Evolutionary conservation across 2,797 vertebrate species (phyloP).

Genomic region (Tapera naevia): DNA sequence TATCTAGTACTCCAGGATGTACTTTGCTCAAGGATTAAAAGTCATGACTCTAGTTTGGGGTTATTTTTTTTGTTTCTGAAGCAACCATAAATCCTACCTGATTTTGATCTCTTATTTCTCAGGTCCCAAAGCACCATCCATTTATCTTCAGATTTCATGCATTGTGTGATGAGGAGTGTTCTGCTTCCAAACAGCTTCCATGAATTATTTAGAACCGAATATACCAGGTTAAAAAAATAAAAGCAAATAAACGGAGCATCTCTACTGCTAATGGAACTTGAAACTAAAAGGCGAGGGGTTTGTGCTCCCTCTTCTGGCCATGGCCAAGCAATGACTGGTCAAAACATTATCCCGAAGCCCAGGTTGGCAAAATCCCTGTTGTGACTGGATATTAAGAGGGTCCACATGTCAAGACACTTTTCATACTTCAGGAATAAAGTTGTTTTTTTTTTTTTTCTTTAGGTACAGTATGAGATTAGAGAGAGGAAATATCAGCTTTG

Average conservation of each 20-base stretch:
- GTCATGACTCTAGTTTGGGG: not conserved
- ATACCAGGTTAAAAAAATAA: not conserved
- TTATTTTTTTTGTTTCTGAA: not conserved
- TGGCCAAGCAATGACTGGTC: accelerated
- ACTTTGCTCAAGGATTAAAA: not conserved
- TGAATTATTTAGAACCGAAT: constrained; percentile 41
- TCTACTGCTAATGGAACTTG: not conserved
- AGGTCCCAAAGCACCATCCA: not conserved
- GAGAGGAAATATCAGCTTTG: not conserved
- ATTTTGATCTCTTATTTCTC: constrained; percentile 19
- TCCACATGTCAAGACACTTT: not conserved
- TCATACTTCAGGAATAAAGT: not conserved
- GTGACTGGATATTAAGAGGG: not conserved
- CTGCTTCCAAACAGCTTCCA: constrained; percentile 14
- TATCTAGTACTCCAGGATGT: not conserved
- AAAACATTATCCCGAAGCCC: not conserved
- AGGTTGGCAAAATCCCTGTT: not conserved
- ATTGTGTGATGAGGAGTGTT: not conserved
- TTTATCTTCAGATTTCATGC: constrained; percentile 14
- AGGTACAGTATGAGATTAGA: not conserved
- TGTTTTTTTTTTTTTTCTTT: not conserved
- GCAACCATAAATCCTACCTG: not conserved
- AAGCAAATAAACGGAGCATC: not conserved
- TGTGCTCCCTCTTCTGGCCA: constrained; percentile 36
- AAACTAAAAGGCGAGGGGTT: not conserved